Percentiles rank a stretch among this genome's conserved stretches.
Evolutionary conservation across 2,113 vertebrate species (phyloP).

Genomic region (Fregata magnificens): DNA sequence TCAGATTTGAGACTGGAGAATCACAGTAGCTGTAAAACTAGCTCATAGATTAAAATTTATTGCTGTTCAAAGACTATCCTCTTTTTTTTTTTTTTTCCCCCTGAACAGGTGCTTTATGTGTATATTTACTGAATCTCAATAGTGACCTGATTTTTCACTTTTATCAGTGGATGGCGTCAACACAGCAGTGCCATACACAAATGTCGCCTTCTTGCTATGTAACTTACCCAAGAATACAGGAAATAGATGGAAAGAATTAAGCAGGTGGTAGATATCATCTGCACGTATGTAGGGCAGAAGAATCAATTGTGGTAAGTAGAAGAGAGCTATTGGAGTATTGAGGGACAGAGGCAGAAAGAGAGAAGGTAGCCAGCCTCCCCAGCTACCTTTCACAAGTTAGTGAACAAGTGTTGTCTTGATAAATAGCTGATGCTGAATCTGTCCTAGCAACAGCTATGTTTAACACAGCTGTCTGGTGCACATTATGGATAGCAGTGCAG

Average conservation of each 20-base stretch:
- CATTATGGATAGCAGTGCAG: neutral
- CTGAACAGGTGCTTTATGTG: constrained; percentile 17
- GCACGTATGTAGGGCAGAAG: neutral
- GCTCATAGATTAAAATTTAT: neutral
- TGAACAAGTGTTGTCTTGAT: neutral
- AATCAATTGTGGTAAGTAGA: neutral
- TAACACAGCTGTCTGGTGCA: neutral
- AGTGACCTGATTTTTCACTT: constrained; percentile 37
- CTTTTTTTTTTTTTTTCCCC: too few species aligned
- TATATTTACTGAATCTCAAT: constrained; percentile 55
- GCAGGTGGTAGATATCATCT: neutral
- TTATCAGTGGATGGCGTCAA: neutral
- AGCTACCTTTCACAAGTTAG: neutral
- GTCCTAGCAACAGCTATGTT: neutral
- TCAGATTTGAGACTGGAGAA: neutral
- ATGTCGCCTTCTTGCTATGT: neutral
- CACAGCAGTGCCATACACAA: neutral
- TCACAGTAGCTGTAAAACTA: neutral
- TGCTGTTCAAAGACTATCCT: constrained; percentile 20
- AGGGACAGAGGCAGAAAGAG: neutral
- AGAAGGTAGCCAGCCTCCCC: neutral
- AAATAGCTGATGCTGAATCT: neutral
- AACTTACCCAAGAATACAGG: neutral
- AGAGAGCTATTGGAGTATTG: neutral
- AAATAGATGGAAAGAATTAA: neutral